Evolutionary conservation across 1,140 invertebrate species (phyloP).

Genomic region (Drosophila bocqueti): DNA sequence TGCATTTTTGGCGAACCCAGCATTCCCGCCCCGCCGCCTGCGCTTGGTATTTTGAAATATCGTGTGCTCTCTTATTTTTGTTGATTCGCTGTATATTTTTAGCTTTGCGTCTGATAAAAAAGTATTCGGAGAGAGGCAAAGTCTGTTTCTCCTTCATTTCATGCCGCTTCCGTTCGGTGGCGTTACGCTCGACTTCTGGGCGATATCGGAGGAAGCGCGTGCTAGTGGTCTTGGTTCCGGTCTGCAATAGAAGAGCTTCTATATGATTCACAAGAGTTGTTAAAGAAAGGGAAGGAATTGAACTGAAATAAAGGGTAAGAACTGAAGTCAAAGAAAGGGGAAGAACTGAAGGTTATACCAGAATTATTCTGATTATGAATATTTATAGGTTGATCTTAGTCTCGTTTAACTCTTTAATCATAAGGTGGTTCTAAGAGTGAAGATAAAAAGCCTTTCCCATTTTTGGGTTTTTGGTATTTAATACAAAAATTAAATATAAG

Average conservation of each 20-base stretch:
- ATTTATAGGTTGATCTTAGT: not conserved
- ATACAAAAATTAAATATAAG: not conserved
- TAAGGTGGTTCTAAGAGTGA: not conserved
- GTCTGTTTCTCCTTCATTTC: constrained; percentile 1
- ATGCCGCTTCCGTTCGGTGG: constrained; percentile 18
- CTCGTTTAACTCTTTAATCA: too few species aligned
- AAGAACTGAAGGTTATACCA: not conserved
- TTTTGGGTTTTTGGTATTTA: not conserved
- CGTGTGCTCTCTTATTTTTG: constrained; percentile 19
- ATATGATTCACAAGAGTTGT: not conserved
- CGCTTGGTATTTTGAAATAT: constrained; percentile 17
- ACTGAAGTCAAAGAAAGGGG: not conserved
- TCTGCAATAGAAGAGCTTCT: constrained; percentile 4
- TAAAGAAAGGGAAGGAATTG: not conserved
- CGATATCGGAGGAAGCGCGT: constrained; percentile 6
- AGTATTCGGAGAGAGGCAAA: constrained; percentile 6
- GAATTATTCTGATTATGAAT: not conserved
- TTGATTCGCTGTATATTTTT: constrained; percentile 36
- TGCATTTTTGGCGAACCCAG: constrained; percentile 37
- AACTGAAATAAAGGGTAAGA: not conserved
- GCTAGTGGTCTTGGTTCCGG: constrained; percentile 9
- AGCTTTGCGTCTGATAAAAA: constrained; percentile 31
- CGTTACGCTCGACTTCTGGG: constrained; percentile 16
- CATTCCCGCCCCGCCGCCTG: constrained; percentile 17
- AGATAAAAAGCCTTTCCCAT: not conserved